Conservation (phyloP, 2,113 vertebrate genomes). For the Sceloporus undulatus region DNA sequence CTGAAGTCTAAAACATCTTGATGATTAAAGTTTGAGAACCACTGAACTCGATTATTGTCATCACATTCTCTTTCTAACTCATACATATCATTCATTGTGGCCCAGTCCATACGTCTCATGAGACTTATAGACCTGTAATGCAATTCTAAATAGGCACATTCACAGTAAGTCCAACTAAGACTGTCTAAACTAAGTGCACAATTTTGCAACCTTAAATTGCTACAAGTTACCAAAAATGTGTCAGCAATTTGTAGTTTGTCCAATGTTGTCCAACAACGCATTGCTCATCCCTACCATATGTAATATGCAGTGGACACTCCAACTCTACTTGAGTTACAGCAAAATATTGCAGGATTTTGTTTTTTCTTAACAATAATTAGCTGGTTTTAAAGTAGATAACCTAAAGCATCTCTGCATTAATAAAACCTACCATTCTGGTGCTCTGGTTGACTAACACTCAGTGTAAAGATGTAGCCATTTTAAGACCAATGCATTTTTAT, state of each 20-base stretch:
- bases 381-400: slow-evolving; percentile 64
- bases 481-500: slow-evolving; percentile 40
- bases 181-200: neutral
- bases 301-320: neutral
- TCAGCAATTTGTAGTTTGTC: too few species aligned
- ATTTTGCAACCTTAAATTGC: neutral
- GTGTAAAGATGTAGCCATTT: slow-evolving; percentile 41
- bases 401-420: slow-evolving; percentile 69
- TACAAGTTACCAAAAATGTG: neutral
- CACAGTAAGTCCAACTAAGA: neutral
- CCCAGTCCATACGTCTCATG: too few species aligned
- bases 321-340: slow-evolving; percentile 27
- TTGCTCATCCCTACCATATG: too few species aligned
- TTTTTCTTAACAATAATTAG: slow-evolving; percentile 52
- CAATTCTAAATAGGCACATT: neutral
- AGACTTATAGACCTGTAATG: neutral
- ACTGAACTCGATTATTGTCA: too few species aligned
- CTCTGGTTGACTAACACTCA: slow-evolving; percentile 58
- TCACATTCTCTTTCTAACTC: too few species aligned
- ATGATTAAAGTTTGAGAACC: too few species aligned
- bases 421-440: slow-evolving; percentile 61
- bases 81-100: too few species aligned
- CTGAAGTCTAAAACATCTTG: too few species aligned
- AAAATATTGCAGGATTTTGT: slow-evolving; percentile 45
- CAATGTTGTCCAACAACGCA: too few species aligned